phyloP scores from a whole-genome alignment of 2,888 invertebrate species.

The Idaea dimidiata region DNA sequence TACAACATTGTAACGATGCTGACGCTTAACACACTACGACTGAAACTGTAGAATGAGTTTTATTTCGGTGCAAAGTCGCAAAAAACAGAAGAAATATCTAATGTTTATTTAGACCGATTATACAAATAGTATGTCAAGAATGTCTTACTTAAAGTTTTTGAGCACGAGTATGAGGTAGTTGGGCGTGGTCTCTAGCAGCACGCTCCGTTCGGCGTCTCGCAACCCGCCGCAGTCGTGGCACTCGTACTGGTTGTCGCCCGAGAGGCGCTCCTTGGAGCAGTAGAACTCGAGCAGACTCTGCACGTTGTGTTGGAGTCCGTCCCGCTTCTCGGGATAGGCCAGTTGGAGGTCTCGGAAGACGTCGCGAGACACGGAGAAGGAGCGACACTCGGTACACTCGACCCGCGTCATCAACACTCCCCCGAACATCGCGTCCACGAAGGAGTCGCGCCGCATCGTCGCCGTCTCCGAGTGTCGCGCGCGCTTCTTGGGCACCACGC shows the following conservation, averaged over 20 bases:
- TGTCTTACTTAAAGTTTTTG: constrained; percentile 87
- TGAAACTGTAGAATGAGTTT: no score
- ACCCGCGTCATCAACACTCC: constrained; percentile 88
- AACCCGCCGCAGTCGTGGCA: constrained; percentile 88
- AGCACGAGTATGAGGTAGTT: constrained; percentile 89
- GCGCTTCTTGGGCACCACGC: constrained; percentile 48
- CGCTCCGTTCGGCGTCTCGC: constrained; percentile 85
- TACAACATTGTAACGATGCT: no score
- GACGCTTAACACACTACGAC: no score
- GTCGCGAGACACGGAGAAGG: constrained; percentile 87
- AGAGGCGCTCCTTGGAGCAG: constrained; percentile 87
- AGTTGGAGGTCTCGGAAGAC: constrained; percentile 90
- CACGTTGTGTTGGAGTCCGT: constrained; percentile 81
- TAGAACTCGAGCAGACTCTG: constrained; percentile 89
- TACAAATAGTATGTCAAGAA: no score
- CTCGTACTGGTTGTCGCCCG: constrained; percentile 90
- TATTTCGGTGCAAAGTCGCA: no score
- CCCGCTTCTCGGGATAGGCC: constrained; percentile 84
- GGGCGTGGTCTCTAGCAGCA: constrained; percentile 85
- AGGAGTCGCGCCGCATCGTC: constrained; percentile 56
- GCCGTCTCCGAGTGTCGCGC: constrained; percentile 41
- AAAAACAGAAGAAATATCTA: no score
- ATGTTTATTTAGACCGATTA: constrained; percentile 17
- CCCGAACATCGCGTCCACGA: constrained; percentile 86
- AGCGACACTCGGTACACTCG: constrained; percentile 86